These are phyloP conservation scores for Gadus chalcogrammus DNA, from an alignment of 2,113 vertebrate species.

Conservation along the genomic window DNA sequence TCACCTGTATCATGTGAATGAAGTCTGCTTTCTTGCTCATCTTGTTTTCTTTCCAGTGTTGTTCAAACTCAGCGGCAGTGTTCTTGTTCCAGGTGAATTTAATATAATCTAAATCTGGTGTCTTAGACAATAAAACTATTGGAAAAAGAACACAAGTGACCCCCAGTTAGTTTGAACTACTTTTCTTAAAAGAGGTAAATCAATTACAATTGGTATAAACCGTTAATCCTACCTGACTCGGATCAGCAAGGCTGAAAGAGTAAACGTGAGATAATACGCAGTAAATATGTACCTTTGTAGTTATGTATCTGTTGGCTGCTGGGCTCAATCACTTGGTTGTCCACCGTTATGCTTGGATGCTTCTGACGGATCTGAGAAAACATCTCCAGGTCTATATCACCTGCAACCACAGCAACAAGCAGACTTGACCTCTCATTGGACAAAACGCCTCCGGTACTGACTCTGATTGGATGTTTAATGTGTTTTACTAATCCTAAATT, in stretches of 20 bases:
- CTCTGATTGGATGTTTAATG: too few relatives aligned
- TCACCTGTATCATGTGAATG: slow-evolving; percentile 94
- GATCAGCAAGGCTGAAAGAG: too few relatives aligned
- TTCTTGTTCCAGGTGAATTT: slow-evolving; percentile 86
- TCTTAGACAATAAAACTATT: slow-evolving; percentile 78
- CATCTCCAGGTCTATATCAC: slow-evolving; percentile 81
- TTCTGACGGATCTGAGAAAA: slow-evolving; percentile 70
- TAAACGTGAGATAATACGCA: too few relatives aligned
- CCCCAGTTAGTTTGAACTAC: not conserved
- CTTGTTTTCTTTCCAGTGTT: slow-evolving; percentile 72
- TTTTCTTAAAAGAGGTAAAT: too few relatives aligned
- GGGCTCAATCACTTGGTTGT: slow-evolving; percentile 82
- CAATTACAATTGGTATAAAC: too few relatives aligned
- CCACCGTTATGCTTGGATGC: slow-evolving; percentile 70
- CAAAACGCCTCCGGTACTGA: too few relatives aligned
- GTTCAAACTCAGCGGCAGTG: slow-evolving; percentile 84
- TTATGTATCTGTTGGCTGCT: slow-evolving; percentile 74
- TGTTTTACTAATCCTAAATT: too few relatives aligned
- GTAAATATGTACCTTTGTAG: slow-evolving; percentile 73
- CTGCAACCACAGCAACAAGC: slow-evolving; percentile 51
- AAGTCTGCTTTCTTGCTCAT: slow-evolving; percentile 83
- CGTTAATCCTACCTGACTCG: too few relatives aligned
- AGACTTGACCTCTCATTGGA: not conserved
- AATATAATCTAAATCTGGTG: slow-evolving; percentile 75
- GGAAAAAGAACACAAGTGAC: not conserved